These are phyloP conservation scores for Drosophila kikkawai DNA, from an alignment of 1,140 invertebrate species.

Conservation along the genomic window DNA sequence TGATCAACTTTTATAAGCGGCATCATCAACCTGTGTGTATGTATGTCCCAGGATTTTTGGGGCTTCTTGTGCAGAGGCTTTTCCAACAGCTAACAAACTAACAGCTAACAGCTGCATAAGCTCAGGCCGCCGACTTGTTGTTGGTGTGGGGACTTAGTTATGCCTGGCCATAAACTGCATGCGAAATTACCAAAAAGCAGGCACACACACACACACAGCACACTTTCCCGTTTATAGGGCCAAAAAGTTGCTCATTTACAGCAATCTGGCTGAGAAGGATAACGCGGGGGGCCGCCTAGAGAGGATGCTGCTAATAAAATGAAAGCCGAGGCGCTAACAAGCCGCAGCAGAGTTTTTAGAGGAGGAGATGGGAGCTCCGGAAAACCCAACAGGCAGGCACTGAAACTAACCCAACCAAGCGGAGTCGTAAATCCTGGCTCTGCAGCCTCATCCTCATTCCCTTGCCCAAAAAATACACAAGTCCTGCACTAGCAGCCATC, in stretches of 20 bases:
- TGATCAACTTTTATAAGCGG: slow-evolving; percentile 79
- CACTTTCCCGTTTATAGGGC: slow-evolving; percentile 17
- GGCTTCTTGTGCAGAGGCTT: slow-evolving; percentile 43
- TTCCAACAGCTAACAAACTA: slow-evolving; percentile 16
- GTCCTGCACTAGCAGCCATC: slow-evolving; percentile 15
- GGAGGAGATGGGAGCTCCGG: slow-evolving; percentile 12
- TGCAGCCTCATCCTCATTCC: slow-evolving; percentile 22
- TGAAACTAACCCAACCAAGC: slow-evolving; percentile 56
- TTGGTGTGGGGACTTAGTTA: slow-evolving; percentile 43
- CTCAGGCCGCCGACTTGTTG: slow-evolving; percentile 15
- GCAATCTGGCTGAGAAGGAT: slow-evolving; percentile 45
- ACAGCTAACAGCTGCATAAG: slow-evolving; percentile 61
- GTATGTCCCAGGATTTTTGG: not conserved
- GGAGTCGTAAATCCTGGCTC: slow-evolving; percentile 69
- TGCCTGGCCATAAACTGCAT: slow-evolving; percentile 77
- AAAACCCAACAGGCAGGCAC: slow-evolving; percentile 35
- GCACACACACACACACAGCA: slow-evolving; percentile 20
- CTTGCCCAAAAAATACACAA: slow-evolving; percentile 26
- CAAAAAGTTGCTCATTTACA: slow-evolving; percentile 74
- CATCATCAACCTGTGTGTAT: slow-evolving; percentile 46
- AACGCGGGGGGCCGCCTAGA: not conserved
- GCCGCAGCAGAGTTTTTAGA: slow-evolving; percentile 27
- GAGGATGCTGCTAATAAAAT: slow-evolving; percentile 70
- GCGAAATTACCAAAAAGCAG: slow-evolving; percentile 75
- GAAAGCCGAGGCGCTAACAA: slow-evolving; percentile 73